phyloP scores from a whole-genome alignment of 2,113 vertebrate genomes.

The Okapia johnstoni region DNA sequence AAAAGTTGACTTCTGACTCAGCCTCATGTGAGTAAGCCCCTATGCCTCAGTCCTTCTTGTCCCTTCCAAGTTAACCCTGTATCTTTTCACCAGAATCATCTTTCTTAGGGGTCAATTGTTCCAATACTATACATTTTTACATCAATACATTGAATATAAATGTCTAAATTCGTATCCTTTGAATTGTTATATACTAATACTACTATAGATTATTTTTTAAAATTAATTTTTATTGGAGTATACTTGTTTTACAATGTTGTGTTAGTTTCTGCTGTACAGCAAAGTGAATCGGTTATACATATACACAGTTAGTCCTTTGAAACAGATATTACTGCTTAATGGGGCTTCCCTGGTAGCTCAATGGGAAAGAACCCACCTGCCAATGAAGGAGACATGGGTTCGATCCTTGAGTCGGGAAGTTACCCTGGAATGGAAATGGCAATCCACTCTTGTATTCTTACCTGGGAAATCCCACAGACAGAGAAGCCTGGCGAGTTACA shows the following conservation, averaged over 20 bases:
- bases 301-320: neutral
- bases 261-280: neutral
- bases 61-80: neutral
- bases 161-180: neutral
- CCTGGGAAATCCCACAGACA: neutral
- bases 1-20: neutral
- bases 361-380: neutral
- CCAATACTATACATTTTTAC: neutral
- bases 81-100: neutral
- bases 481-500: neutral
- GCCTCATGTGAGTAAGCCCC: neutral
- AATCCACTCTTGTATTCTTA: neutral
- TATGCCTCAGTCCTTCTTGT: neutral
- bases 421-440: neutral
- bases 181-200: neutral
- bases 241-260: neutral
- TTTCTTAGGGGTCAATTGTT: neutral
- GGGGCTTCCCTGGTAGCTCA: neutral
- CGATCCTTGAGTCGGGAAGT: neutral
- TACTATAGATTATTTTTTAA: neutral
- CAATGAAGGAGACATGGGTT: neutral
- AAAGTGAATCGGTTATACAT: neutral
- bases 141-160: neutral
- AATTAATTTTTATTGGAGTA: neutral
- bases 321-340: neutral